Evolutionary conservation across 2,888 invertebrate genomes (phyloP), one percentile per base, ranked within the genome.

Genomic region (Tetanocera ferruginea): DNA sequence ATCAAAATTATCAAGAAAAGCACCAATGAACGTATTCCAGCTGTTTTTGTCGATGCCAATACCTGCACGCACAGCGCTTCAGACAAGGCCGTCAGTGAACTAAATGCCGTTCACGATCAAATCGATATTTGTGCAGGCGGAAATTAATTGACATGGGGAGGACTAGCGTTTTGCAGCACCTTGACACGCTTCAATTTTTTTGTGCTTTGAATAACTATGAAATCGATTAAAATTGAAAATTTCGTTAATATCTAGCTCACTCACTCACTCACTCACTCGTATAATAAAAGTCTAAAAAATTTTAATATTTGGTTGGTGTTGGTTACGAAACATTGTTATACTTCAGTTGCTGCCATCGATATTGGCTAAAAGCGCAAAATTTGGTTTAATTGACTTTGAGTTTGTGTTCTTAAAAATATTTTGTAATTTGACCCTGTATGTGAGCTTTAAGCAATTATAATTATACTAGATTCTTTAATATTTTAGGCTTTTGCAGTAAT

Each of bases 1-100:
- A 52, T 86, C 19, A 84, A 82, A 49, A 86, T 84, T 77, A 87
- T 87, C 73, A 52, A 52, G n/a, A 5, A 83, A 57, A 80, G 81
- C 76, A 83, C 80, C 62, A 84, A 79, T 69, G 77, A 84, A 52
- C 83, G 86, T 55, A 81, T 87, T 4, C 87, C 87, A 0, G 84
- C 77, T 17, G 85, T 86, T 51, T 76, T 85, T 11, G 37, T n/a
- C 66, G 84, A 85, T 1, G 78, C 84, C 73, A 83, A 85, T 70
- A 19, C 49, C 51, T 86, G 86, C 82, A 85, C 87, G 17, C 83
- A 85, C 31, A 19, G 2, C 5, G 86, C 83, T 17, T 80, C 86
- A 73, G 79, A 79, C 1, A 79, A 81, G 76, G 87, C 87, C 0
- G 23, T 85, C 60, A 23, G n/a, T 0, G 79, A 82, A 34, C 79